These are phyloP conservation scores for Lordiphosa andalusiaca DNA, from an alignment of 2,888 invertebrate species.

Conservation along the genomic window DNA sequence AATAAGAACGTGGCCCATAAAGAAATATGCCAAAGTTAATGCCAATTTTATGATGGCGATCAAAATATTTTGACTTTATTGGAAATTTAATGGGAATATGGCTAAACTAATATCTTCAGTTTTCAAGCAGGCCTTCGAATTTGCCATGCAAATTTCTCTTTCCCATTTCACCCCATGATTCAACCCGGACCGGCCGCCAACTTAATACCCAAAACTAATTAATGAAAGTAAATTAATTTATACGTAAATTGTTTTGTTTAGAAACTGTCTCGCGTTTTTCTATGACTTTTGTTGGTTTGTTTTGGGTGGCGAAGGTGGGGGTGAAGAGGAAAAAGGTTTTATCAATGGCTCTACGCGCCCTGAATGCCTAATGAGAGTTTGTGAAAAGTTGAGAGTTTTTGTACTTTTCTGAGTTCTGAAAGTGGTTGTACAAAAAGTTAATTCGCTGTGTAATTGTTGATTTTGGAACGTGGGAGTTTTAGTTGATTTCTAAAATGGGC, in stretches of 20 bases:
- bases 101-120: neutral
- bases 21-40: no score
- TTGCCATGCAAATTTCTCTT: conserved; percentile 29
- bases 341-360: conserved; percentile 61
- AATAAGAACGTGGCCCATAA: no score
- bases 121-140: conserved; percentile 2
- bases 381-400: conserved; percentile 23
- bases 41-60: no score
- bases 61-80: no score
- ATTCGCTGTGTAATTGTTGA: conserved; percentile 57
- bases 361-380: conserved; percentile 63
- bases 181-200: conserved; percentile 36
- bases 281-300: conserved; percentile 5
- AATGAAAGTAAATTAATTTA: conserved; percentile 79
- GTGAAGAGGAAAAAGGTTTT: conserved; percentile 31
- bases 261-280: conserved; percentile 37
- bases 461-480: conserved; percentile 73
- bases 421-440: conserved; percentile 36
- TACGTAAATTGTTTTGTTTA: conserved; percentile 73
- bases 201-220: conserved; percentile 73
- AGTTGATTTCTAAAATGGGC: conserved; percentile 4
- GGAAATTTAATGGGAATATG: neutral
- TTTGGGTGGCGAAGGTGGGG: neutral
- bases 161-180: conserved; percentile 52
- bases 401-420: conserved; percentile 14